Percentiles rank a stretch among this genome's conserved stretches.
These are phyloP conservation scores for Dolichoris vasculosae DNA, from an alignment of 1,140 invertebrate genomes.

Conservation along the genomic window DNA sequence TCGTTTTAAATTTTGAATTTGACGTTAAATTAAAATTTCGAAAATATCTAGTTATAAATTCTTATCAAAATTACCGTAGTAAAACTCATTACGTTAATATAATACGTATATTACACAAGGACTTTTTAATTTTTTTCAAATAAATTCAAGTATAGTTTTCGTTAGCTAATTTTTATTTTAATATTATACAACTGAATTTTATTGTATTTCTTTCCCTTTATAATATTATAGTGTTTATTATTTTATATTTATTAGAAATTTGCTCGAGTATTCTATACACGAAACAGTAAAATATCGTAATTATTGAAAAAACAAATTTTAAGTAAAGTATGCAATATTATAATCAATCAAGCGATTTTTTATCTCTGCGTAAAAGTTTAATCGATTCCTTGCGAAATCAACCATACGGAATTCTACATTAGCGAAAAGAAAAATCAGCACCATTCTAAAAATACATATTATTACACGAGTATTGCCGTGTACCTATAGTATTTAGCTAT, in stretches of 20 bases:
- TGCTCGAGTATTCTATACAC: background rate
- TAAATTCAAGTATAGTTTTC: background rate
- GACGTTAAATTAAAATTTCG: too few relatives aligned
- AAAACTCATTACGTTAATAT: too few relatives aligned
- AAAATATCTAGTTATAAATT: too few relatives aligned
- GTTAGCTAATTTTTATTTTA: background rate
- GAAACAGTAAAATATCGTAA: too few relatives aligned
- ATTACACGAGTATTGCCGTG: background rate
- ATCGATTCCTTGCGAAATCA: conserved; percentile 33
- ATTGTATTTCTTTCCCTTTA: too few relatives aligned
- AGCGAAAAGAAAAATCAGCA: background rate
- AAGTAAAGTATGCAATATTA: background rate
- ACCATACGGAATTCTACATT: too few relatives aligned
- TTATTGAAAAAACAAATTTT: background rate
- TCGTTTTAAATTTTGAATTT: too few relatives aligned
- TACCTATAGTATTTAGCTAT: background rate
- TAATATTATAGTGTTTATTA: too few relatives aligned
- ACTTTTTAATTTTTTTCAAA: too few relatives aligned
- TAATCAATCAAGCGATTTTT: background rate
- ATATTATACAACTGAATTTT: background rate
- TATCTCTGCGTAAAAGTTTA: background rate
- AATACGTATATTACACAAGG: too few relatives aligned
- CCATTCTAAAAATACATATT: conserved; percentile 9
- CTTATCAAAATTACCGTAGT: too few relatives aligned
- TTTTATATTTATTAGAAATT: too few relatives aligned